Evolutionary conservation across 2,888 invertebrate species (phyloP).

Genomic region (Nephrotoma flavescens): DNA sequence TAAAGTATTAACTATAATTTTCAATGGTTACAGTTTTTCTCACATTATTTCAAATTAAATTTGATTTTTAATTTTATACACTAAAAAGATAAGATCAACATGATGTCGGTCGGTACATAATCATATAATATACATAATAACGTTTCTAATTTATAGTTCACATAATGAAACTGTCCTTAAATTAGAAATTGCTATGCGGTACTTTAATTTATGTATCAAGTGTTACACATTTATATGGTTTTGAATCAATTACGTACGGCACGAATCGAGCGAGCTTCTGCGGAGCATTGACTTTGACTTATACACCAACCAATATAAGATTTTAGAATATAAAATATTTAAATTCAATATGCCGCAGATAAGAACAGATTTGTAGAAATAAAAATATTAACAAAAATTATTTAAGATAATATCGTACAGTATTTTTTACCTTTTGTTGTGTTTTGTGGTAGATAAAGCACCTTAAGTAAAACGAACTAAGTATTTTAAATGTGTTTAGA

Average conservation of each 20-base stretch:
- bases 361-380: neutral
- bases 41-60: neutral
- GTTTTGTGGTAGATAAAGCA: neutral
- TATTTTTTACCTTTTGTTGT: neutral
- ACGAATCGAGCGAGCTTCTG: neutral
- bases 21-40: neutral
- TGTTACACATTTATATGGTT: neutral
- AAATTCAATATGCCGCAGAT: neutral
- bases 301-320: neutral
- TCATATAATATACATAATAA: neutral
- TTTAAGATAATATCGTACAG: neutral
- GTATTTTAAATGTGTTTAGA: neutral
- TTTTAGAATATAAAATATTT: neutral
- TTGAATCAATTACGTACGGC: neutral
- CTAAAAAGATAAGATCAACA: neutral
- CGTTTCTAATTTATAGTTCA: neutral
- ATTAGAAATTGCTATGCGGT: neutral
- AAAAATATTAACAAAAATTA: neutral
- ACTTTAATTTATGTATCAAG: neutral
- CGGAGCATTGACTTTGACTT: neutral
- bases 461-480: neutral
- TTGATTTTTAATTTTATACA: neutral
- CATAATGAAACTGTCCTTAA: neutral
- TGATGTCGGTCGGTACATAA: neutral
- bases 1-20: neutral